Evolutionary conservation across 2,113 vertebrate genomes (phyloP).

Genomic region (Suricata suricatta): DNA sequence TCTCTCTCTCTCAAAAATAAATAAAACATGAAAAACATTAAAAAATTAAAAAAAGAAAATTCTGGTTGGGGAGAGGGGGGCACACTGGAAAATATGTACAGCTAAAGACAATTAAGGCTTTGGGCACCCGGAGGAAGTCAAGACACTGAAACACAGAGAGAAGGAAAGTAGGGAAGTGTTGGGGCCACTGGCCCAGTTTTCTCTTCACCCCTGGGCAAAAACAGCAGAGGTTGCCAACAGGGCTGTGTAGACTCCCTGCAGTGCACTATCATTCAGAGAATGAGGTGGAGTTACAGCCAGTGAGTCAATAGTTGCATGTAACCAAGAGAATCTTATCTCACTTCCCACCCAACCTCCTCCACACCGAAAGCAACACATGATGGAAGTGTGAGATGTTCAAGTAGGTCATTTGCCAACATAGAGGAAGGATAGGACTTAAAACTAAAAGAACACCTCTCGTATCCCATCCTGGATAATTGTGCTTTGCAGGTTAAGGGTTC

Average conservation of each 20-base stretch:
- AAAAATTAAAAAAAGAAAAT: not conserved
- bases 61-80: not conserved
- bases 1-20: too few species aligned
- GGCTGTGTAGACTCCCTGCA: not conserved
- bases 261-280: not conserved
- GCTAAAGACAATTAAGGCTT: not conserved
- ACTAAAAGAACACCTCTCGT: not conserved
- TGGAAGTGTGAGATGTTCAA: not conserved
- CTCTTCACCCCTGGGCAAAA: not conserved
- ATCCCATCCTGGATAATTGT: conserved; percentile 1
- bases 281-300: not conserved
- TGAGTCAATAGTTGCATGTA: not conserved
- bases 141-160: not conserved
- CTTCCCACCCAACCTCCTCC: not conserved
- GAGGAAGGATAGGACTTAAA: not conserved
- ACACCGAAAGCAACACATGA: not conserved
- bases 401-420: not conserved
- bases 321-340: not conserved
- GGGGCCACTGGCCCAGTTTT: not conserved
- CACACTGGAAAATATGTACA: not conserved
- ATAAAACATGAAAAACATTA: too few species aligned
- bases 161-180: not conserved
- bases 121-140: not conserved
- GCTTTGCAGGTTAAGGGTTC: not conserved
- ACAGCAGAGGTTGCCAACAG: not conserved